These are phyloP conservation scores for Ochotona princeps DNA, from an alignment of 2,113 vertebrate genomes.

Conservation along the genomic window DNA sequence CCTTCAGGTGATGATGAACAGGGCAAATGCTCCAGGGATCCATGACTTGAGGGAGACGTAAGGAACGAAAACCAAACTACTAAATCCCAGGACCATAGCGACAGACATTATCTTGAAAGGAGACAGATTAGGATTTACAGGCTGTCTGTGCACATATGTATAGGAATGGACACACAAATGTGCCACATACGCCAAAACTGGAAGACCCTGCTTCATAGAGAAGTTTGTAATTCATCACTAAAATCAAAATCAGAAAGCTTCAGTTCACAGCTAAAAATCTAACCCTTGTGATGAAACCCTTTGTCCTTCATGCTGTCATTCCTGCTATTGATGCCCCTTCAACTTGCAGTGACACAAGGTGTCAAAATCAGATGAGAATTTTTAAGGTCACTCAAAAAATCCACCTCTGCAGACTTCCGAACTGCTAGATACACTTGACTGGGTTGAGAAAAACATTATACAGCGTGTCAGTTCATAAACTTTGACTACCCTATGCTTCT, in stretches of 20 bases:
- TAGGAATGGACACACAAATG: fast-evolving
- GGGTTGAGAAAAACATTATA: not conserved
- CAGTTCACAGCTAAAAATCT: not conserved
- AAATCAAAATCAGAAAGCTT: not conserved
- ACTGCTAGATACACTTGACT: not conserved
- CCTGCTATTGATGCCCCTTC: not conserved
- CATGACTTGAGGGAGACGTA: not conserved
- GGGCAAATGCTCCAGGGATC: not conserved
- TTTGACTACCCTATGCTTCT: not conserved
- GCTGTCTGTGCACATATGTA: not conserved
- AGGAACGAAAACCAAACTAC: not conserved
- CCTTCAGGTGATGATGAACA: not conserved
- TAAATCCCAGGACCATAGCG: not conserved
- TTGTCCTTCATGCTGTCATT: not conserved
- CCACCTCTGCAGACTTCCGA: not conserved
- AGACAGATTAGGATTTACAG: not conserved
- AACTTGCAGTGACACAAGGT: not conserved
- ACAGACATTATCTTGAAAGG: not conserved
- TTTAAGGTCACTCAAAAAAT: not conserved
- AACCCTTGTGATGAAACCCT: not conserved
- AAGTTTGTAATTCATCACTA: not conserved
- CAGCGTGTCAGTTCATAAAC: not conserved
- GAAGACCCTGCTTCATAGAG: not conserved
- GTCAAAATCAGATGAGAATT: not conserved
- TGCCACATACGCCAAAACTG: not conserved